Conservation (phyloP, 2,888 invertebrate species). For the Iselma pallidipennis region DNA sequence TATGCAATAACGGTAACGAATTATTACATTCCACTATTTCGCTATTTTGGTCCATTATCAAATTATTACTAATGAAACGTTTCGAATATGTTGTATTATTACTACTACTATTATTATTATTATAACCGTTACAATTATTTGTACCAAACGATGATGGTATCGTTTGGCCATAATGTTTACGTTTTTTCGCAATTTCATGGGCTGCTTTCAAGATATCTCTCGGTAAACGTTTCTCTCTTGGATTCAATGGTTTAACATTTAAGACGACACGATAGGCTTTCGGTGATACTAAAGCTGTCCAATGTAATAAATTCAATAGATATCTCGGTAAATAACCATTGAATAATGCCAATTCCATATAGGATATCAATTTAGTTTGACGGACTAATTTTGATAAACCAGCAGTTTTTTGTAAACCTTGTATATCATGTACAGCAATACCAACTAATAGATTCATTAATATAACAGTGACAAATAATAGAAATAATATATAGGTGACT, state of each 20-base stretch:
- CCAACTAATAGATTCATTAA: conserved; percentile 85
- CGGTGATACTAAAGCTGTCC: conserved; percentile 78
- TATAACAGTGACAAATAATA: conserved; percentile 83
- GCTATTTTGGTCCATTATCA: conserved; percentile 51
- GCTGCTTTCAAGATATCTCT: conserved; percentile 79
- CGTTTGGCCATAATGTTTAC: conserved; percentile 71
- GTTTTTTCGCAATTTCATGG: conserved; percentile 78
- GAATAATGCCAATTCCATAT: conserved; percentile 80
- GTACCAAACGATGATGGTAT: conserved; percentile 70
- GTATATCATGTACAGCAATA: conserved; percentile 86
- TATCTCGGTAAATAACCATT: conserved; percentile 79
- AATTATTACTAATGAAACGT: conserved; percentile 68
- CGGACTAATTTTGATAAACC: conserved; percentile 81
- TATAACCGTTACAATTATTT: conserved; percentile 50
- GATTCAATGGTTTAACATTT: conserved; percentile 82
- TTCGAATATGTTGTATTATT: conserved; percentile 62
- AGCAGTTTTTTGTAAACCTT: conserved; percentile 82
- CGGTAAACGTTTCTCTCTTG: conserved; percentile 79
- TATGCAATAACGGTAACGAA: conserved; percentile 63
- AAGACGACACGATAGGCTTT: conserved; percentile 81
- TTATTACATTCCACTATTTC: conserved; percentile 54
- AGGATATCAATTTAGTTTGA: conserved; percentile 85
- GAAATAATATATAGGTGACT: conserved; percentile 77
- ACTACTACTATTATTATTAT: not conserved
- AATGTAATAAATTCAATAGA: conserved; percentile 72